Conservation (phyloP, 2,113 vertebrate species). For the Burhinus bistriatus region DNA sequence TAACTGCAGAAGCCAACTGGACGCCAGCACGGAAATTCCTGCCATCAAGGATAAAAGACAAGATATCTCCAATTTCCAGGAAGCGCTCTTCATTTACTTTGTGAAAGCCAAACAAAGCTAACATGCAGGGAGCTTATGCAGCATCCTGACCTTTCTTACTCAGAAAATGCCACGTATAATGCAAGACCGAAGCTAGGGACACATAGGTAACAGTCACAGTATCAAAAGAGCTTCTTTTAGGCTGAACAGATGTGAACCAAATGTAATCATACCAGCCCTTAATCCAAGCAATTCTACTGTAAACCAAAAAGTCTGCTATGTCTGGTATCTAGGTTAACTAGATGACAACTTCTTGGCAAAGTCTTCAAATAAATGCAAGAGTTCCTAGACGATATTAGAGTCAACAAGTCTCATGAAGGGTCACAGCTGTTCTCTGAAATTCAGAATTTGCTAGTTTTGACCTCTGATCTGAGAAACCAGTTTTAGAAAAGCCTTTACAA, state of each 20-base stretch:
- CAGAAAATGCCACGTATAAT: not conserved
- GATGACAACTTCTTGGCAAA: not conserved
- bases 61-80: conserved; percentile 5
- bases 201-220: not conserved
- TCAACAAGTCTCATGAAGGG: not conserved
- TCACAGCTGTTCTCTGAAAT: not conserved
- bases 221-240: not conserved
- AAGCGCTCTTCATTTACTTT: conserved; percentile 34
- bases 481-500: not conserved
- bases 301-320: not conserved
- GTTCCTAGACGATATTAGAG: not conserved
- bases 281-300: not conserved
- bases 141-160: not conserved
- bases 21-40: conserved; percentile 28
- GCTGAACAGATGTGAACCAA: not conserved
- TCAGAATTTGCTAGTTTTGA: not conserved
- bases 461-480: not conserved
- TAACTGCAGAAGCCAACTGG: not conserved
- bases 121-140: not conserved
- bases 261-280: not conserved
- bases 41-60: not conserved
- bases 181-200: not conserved
- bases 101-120: conserved; percentile 15
- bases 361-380: not conserved
- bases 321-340: not conserved